Base-by-base conservation (phyloP, 2,888 invertebrate genomes). In the Masnerella sp. region DNA sequence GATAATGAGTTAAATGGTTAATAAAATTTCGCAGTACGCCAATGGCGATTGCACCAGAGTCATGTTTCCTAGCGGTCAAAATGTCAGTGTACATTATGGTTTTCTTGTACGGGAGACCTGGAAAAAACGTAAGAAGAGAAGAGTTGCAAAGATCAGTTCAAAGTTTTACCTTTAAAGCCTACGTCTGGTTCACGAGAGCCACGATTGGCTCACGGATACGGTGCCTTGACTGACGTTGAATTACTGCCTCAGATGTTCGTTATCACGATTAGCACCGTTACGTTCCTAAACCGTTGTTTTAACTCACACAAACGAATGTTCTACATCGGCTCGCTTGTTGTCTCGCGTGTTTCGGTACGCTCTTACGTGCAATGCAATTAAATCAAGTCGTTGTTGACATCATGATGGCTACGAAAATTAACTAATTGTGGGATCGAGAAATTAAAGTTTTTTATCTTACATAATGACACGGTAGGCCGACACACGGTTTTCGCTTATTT, bases 11-110 rank as follows among this genome's bases (percentile, higher is more conserved):
- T 25, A 92, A 83, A 25, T 88, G 82, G 17, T 89, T 88, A 7
- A 91, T 77, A 67, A 91, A 85, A 34, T 88, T 88, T 78, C 89
- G 91, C 28, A 91, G 82, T 25, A 91, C 81, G 0, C 88, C 88
- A 36, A 89, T 81, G 14, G 89, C 76, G 5, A 83, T 78, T 0
- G 77, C 78, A 1, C 81, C 80, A 9, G 77, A 61, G n/a, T 77
- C 74, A 15, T 82, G 79, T 2, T 76, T 81, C 12, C 32, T 89
- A 5, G 61, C 88, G 81, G 45, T 85, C 81, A 72, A 89, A 65
- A 54, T 89, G 70, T 38, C 73, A 0, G 80, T 15, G 9, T 92
- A 89, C 18, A 92, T 87, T 68, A 89, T 84, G 65, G 90, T 90
- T 34, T 34, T 34, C 4, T 9, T 30, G 12, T 14, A 14, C 34